These are phyloP conservation scores for Zaprionus nigranus DNA, from an alignment of 1,140 invertebrate species.

Conservation along the genomic window DNA sequence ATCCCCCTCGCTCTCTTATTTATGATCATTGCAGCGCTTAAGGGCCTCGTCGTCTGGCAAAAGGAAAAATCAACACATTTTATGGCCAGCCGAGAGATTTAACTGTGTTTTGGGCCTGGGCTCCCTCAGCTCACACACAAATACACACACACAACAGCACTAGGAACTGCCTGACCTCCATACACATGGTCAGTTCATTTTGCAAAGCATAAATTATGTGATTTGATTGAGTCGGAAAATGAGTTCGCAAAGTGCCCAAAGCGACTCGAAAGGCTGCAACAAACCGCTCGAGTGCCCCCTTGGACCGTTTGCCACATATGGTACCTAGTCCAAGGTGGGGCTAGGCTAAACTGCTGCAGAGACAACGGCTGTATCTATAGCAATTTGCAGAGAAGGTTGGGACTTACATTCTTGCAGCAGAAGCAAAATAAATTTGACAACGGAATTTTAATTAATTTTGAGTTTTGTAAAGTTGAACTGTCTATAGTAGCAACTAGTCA, in stretches of 20 bases:
- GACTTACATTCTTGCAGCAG: constrained; percentile 9
- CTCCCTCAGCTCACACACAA: constrained; percentile 27
- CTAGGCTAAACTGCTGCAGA: background rate
- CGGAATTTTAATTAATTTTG: background rate
- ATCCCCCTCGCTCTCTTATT: constrained; percentile 48
- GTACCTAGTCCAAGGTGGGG: constrained; percentile 34
- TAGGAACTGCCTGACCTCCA: constrained; percentile 60
- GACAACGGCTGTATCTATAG: constrained; percentile 2
- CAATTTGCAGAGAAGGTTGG: background rate
- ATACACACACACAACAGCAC: constrained; percentile 17
- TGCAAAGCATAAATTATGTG: constrained; percentile 81
- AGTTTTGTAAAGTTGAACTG: too few species aligned
- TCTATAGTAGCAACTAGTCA: too few species aligned
- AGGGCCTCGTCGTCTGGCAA: constrained; percentile 59
- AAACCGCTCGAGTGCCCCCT: constrained; percentile 12
- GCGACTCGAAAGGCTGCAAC: constrained; percentile 48
- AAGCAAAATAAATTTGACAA: constrained; percentile 6
- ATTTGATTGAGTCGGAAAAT: constrained; percentile 84
- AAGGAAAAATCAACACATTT: constrained; percentile 82
- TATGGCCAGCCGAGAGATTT: constrained; percentile 66
- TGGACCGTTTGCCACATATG: constrained; percentile 12
- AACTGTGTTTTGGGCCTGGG: constrained; percentile 67
- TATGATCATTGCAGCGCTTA: constrained; percentile 73
- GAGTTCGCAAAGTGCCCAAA: constrained; percentile 81
- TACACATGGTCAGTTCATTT: constrained; percentile 76